Evolutionary conservation across 2,797 vertebrate species (phyloP).

Genomic region (Xenops minutus): DNA sequence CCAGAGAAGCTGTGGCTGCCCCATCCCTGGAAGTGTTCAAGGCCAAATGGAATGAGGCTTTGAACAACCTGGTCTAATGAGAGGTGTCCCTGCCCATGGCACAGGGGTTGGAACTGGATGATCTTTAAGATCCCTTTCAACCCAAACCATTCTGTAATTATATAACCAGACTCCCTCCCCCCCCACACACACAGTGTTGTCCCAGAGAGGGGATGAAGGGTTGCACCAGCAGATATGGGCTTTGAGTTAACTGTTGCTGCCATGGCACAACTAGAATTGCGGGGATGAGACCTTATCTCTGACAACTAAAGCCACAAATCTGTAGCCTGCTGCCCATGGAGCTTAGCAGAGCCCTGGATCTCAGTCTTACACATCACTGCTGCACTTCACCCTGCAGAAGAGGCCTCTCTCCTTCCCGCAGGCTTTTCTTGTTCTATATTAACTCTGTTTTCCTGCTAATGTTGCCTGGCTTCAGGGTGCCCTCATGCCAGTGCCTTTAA

Average conservation of each 20-base stretch:
- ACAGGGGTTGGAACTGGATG: not conserved
- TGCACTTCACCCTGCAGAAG: not conserved
- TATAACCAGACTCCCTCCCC: not conserved
- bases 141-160: not conserved
- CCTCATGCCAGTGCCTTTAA: not conserved
- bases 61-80: not conserved
- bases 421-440: not conserved
- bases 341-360: not conserved
- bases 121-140: not conserved
- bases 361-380: not conserved
- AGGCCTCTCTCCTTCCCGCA: not conserved
- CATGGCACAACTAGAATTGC: not conserved
- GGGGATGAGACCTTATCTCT: not conserved
- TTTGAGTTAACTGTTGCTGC: not conserved
- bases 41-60: fast-evolving
- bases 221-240: not conserved
- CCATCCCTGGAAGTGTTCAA: not conserved
- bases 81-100: not conserved
- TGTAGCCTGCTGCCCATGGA: not conserved
- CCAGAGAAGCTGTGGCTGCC: not conserved
- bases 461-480: not conserved
- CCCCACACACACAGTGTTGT: fast-evolving
- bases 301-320: not conserved
- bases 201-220: not conserved
- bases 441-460: not conserved